phyloP scores from a whole-genome alignment of 2,113 vertebrate species.

The Chrysochloris asiatica region DNA sequence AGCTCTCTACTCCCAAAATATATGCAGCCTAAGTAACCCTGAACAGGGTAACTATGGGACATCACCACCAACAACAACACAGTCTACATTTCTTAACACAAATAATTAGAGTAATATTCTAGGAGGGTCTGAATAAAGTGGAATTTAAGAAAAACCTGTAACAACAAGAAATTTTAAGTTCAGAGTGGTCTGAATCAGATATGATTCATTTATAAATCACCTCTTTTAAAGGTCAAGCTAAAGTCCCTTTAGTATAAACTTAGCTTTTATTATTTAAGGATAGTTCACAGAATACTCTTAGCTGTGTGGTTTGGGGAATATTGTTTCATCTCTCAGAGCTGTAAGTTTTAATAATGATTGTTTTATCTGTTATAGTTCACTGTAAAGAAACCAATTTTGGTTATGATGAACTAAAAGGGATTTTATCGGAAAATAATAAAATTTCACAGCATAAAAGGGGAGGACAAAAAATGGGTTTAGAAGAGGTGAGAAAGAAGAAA shows the following conservation, averaged over 20 bases:
- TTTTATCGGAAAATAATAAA: neutral
- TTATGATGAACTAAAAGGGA: neutral
- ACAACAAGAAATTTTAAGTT: neutral
- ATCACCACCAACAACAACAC: no score
- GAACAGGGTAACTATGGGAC: no score
- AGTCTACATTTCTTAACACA: constrained; percentile 19
- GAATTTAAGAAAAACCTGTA: neutral
- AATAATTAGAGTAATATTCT: neutral
- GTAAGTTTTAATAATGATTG: neutral
- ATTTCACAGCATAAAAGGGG: neutral
- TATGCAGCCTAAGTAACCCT: no score
- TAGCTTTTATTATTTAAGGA: neutral
- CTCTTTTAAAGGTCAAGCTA: neutral
- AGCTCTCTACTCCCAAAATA: no score
- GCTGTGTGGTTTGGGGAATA: neutral
- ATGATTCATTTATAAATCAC: neutral
- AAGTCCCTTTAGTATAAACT: neutral
- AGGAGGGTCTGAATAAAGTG: neutral
- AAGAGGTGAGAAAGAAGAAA: no score
- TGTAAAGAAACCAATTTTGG: neutral
- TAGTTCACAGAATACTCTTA: neutral
- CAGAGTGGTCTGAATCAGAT: neutral
- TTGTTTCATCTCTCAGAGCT: neutral
- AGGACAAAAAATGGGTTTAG: neutral
- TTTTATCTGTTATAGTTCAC: neutral